Conservation (phyloP, 2,113 vertebrate genomes). For the Chaetura pelagica region DNA sequence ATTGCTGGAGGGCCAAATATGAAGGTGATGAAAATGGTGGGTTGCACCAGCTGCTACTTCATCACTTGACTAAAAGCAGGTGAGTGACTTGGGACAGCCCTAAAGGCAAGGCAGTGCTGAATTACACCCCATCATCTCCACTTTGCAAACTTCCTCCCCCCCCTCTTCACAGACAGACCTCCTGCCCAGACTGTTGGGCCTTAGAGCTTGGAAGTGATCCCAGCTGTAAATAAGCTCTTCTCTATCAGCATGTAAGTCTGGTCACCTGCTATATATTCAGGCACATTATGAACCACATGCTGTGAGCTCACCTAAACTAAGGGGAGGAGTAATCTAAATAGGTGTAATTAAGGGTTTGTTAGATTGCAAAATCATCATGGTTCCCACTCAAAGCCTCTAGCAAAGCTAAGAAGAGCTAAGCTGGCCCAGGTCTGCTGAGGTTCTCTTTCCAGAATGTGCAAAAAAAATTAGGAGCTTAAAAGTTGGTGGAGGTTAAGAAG, state of each 20-base stretch:
- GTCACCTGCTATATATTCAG: neutral
- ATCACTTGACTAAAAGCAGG: neutral
- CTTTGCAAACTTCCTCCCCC: neutral
- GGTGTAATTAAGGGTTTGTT: neutral
- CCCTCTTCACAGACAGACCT: neutral
- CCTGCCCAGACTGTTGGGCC: neutral
- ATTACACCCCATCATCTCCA: neutral
- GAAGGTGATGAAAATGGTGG: neutral
- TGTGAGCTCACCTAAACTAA: neutral
- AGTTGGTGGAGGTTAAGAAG: neutral
- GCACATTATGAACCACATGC: neutral
- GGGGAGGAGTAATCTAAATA: neutral
- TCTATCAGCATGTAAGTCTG: neutral
- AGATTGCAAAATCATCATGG: neutral
- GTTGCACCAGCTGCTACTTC: neutral
- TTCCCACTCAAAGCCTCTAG: neutral
- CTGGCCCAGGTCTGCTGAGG: neutral
- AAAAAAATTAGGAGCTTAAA: neutral
- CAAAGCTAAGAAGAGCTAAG: neutral
- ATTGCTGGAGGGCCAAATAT: neutral
- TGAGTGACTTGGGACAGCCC: neutral
- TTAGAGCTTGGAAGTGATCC: neutral
- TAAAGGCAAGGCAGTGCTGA: neutral
- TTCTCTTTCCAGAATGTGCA: neutral
- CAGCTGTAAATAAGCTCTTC: neutral